A percentile compares a stretch with the other conserved stretches of the same genome.
phyloP scores from a whole-genome alignment of 1,140 invertebrate genomes.

The Oscheius sp. region DNA sequence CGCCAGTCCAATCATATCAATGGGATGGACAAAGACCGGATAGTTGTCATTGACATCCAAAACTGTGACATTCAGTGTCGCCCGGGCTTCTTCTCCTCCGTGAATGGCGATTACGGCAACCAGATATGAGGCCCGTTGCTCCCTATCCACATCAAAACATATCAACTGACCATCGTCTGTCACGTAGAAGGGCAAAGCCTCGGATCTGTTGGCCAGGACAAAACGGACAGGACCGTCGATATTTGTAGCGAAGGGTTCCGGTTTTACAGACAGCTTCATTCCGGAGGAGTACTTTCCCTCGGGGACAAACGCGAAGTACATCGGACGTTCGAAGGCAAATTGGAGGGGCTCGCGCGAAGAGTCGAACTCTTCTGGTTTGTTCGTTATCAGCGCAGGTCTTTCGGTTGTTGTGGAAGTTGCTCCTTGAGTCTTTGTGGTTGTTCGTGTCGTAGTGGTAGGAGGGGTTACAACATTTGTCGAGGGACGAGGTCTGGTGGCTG shows the following conservation, averaged over 20 bases:
- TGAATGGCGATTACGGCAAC: conserved; percentile 40
- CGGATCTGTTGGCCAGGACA: conserved; percentile 35
- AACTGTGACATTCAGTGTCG: conserved; percentile 47
- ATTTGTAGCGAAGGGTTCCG: conserved; percentile 28
- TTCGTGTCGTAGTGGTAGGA: not conserved
- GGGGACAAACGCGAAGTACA: conserved; percentile 49
- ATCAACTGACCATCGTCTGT: conserved; percentile 50
- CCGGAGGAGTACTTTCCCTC: conserved; percentile 55
- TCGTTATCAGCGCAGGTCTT: not conserved
- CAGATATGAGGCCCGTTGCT: conserved; percentile 38
- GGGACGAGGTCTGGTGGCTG: not conserved
- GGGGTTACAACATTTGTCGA: not conserved
- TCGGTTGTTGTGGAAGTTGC: too few relatives aligned
- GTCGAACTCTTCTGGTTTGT: not conserved
- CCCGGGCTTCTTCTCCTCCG: conserved; percentile 11
- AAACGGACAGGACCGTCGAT: conserved; percentile 13
- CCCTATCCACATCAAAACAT: conserved; percentile 53
- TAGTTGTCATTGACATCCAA: conserved; percentile 60
- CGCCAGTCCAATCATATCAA: conserved; percentile 40
- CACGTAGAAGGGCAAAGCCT: conserved; percentile 49
- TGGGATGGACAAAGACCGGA: conserved; percentile 43
- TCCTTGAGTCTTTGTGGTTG: too few relatives aligned
- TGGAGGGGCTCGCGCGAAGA: not conserved
- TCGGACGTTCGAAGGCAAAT: conserved; percentile 15
- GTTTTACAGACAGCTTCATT: conserved; percentile 44